These are phyloP conservation scores for Luperina nickerlii DNA, from an alignment of 2,888 invertebrate genomes.

Conservation along the genomic window DNA sequence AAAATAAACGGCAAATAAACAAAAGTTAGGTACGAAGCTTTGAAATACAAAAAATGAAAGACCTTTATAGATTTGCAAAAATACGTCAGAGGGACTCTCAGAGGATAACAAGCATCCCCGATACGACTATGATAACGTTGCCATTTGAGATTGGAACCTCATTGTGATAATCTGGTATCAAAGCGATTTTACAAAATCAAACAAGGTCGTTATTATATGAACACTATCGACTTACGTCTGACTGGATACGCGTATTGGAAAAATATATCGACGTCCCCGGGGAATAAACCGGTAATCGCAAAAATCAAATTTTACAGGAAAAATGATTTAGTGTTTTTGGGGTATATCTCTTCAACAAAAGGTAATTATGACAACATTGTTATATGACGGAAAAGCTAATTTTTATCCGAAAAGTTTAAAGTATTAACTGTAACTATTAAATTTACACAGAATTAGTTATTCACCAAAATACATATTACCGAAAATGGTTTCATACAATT, in stretches of 20 bases:
- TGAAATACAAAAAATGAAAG: conserved; percentile 33
- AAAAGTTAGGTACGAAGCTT: conserved; percentile 9
- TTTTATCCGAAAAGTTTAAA: too few relatives aligned
- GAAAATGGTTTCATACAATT: too few relatives aligned
- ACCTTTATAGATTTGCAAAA: conserved; percentile 14
- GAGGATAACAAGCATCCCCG: conserved; percentile 18
- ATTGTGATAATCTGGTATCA: conserved; percentile 32
- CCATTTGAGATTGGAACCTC: conserved; percentile 28
- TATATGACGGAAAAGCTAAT: too few relatives aligned
- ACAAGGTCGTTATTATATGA: conserved; percentile 26
- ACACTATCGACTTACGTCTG: conserved; percentile 36
- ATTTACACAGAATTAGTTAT: too few relatives aligned
- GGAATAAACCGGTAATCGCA: too few relatives aligned
- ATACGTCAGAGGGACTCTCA: conserved; percentile 19
- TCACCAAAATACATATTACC: too few relatives aligned
- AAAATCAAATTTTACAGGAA: too few relatives aligned
- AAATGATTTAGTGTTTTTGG: too few relatives aligned
- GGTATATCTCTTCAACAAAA: too few relatives aligned
- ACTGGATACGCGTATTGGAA: conserved; percentile 33
- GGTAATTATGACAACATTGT: too few relatives aligned
- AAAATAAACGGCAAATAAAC: conserved; percentile 28
- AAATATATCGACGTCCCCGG: too few relatives aligned
- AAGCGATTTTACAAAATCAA: conserved; percentile 43
- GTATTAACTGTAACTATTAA: too few relatives aligned
- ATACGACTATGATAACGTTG: conserved; percentile 32